phyloP scores from a whole-genome alignment of 2,113 vertebrate genomes.

The Microcebus lehilahytsara region DNA sequence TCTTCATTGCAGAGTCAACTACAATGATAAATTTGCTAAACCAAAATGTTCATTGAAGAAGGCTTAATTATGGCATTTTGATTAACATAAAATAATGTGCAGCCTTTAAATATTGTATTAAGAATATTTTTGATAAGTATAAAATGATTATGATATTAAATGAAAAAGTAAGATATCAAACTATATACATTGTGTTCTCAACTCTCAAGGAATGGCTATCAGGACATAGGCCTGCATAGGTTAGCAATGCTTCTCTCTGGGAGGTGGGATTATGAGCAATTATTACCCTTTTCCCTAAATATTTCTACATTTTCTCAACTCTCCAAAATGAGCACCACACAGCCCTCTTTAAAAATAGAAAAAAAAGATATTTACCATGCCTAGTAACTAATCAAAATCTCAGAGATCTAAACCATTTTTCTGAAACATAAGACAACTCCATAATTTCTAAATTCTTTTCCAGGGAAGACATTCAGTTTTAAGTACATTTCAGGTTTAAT shows the following conservation, averaged over 20 bases:
- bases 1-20: background rate
- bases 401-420: background rate
- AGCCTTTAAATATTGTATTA: background rate
- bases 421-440: background rate
- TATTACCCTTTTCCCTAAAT: background rate
- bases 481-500: background rate
- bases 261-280: background rate
- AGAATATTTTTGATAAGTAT: background rate
- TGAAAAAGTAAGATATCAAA: background rate
- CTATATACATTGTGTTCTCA: background rate
- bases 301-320: background rate
- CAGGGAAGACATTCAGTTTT: background rate
- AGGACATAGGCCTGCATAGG: background rate
- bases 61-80: background rate
- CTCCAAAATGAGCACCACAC: background rate
- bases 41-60: conserved; percentile 45
- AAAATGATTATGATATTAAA: background rate
- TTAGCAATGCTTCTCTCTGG: background rate
- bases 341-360: background rate
- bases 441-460: background rate
- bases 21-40: conserved; percentile 8
- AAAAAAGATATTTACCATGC: background rate
- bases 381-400: background rate
- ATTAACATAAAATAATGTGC: background rate
- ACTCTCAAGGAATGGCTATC: background rate